A percentile compares a stretch with the other conserved stretches of the same genome.
These are phyloP conservation scores for Dicranocentrus wangi DNA, from an alignment of 2,888 invertebrate species.

Conservation along the genomic window DNA sequence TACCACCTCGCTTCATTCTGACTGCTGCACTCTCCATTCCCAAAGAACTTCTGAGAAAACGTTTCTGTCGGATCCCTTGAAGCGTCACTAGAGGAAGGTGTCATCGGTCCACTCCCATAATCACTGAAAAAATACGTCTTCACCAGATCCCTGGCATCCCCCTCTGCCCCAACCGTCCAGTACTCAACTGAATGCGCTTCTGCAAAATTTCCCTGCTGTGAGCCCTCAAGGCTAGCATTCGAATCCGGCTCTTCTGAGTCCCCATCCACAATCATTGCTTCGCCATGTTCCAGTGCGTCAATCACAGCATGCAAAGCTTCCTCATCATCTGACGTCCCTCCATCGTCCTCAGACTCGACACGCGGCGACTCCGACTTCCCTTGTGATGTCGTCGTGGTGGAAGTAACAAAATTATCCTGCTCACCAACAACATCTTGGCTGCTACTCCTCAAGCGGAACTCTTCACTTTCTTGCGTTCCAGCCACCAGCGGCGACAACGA, in stretches of 20 bases:
- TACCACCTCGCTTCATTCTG: no score
- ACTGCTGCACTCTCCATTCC: no score
- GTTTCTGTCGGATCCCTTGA: no score
- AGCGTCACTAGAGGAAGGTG: no score
- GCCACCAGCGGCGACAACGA: background rate
- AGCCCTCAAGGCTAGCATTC: no score
- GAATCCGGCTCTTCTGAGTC: background rate
- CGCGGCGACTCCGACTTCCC: no score
- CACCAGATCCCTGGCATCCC: background rate
- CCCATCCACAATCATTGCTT: background rate
- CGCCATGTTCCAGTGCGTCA: constrained; percentile 20
- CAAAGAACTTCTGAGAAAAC: no score
- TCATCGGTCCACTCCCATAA: no score
- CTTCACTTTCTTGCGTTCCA: background rate
- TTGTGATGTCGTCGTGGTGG: background rate
- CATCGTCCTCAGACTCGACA: background rate
- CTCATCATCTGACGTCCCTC: constrained; percentile 13
- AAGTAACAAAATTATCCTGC: constrained; percentile 20
- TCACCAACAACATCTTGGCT: no score
- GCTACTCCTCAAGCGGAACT: no score
- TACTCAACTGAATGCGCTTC: constrained; percentile 34
- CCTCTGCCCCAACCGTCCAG: constrained; percentile 18
- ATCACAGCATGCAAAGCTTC: background rate
- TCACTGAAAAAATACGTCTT: constrained; percentile 2
- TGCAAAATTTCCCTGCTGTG: no score